These are phyloP conservation scores for Ptychadena robeensis DNA, from an alignment of 2,797 vertebrate genomes.

Conservation along the genomic window DNA sequence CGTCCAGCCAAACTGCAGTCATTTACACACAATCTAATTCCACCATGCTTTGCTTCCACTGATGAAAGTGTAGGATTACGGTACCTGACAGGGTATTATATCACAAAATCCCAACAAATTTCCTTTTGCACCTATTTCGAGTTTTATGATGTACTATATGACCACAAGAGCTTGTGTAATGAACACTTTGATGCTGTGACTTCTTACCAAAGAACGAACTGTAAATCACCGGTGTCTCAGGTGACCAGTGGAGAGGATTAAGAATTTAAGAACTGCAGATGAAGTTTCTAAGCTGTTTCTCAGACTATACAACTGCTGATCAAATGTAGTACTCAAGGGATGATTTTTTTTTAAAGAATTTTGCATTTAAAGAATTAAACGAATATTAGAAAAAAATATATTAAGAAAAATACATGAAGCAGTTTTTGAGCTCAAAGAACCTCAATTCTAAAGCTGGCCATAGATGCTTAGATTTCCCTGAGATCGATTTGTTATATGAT, in stretches of 20 bases:
- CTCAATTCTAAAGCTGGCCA: no score
- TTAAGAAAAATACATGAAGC: no score
- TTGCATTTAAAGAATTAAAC: no score
- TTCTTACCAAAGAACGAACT: conserved; percentile 21
- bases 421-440: no score
- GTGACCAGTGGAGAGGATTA: conserved; percentile 36
- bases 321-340: not conserved
- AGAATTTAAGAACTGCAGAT: conserved; percentile 27
- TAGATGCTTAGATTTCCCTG: no score
- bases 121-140: conserved; percentile 45
- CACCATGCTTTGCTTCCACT: conserved; percentile 5
- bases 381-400: no score
- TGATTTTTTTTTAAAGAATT: no score
- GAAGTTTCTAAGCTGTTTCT: conserved; percentile 12
- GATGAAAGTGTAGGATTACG: conserved; percentile 21
- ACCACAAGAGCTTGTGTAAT: conserved; percentile 34
- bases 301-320: not conserved
- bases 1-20: conserved; percentile 30
- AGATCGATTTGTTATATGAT: no score
- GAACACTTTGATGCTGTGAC: conserved; percentile 28
- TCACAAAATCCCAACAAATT: conserved; percentile 36
- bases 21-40: conserved; percentile 12
- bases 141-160: conserved; percentile 46
- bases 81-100: conserved; percentile 20
- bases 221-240: conserved; percentile 35